These are phyloP conservation scores for Alouatta palliata DNA, from an alignment of 2,113 vertebrate species.

Conservation along the genomic window DNA sequence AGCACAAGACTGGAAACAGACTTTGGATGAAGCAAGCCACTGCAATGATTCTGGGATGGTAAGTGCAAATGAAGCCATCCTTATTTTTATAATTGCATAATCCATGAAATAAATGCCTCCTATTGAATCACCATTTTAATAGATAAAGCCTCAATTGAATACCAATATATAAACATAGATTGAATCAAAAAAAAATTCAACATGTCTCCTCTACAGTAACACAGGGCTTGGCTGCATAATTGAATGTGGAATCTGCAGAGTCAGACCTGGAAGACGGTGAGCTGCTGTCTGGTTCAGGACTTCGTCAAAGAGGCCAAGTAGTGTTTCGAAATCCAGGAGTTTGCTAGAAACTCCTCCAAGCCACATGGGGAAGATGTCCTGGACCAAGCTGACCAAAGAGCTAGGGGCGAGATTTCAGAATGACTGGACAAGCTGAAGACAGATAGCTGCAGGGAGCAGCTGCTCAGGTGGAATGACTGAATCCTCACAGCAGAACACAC, in stretches of 20 bases:
- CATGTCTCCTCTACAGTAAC: not conserved
- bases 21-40: not conserved
- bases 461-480: not conserved
- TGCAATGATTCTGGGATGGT: not conserved
- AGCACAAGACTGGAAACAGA: not conserved
- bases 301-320: not conserved
- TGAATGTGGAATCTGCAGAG: not conserved
- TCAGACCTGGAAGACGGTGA: constrained; percentile 12
- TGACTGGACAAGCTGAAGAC: not conserved
- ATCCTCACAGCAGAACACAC: not conserved
- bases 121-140: not conserved
- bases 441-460: not conserved
- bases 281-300: not conserved
- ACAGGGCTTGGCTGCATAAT: not conserved
- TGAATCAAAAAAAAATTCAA: not conserved
- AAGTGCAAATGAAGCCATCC: not conserved
- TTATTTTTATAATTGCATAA: not conserved
- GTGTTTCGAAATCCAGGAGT: not conserved
- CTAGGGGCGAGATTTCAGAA: not conserved
- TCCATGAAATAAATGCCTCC: not conserved
- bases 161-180: not conserved
- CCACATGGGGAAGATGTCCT: not conserved
- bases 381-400: not conserved
- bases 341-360: not conserved
- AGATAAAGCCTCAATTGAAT: not conserved